Base-by-base conservation (phyloP, 2,888 invertebrate species). In the Drosophila mulleri region DNA sequence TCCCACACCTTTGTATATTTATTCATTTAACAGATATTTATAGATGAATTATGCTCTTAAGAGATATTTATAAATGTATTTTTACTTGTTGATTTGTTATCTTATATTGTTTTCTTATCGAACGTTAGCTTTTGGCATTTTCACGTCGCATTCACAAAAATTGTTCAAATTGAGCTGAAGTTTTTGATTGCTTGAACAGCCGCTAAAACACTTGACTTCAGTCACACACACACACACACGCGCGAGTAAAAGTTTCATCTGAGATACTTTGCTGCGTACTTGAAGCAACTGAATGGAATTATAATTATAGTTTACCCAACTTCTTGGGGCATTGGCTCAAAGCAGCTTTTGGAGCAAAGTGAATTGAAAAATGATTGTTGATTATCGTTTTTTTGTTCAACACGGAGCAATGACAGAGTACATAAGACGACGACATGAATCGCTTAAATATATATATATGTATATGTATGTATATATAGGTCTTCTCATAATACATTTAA, bases 161-260 rank as follows among this genome's bases (percentile, higher is more conserved):
- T 26, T 26, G 16, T 26, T 39, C 35, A 18, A 35, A 16, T 52
- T 2, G 9, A 37, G 12, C 35, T 50, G 48, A 18, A 50, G 48
- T 12, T 59, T 59, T 45, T 26, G 61, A 68, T 52, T 54, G 52
- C 20, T 41, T 61, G 50, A 35, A 52, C 69, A 67, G 56, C 57
- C 58, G 60, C 53, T 53, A 57, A 59, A 73, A 35, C 42, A 63
- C 68, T 68, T 53, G 56, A 59, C 16, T n/a, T n/a, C 16, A 26
- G 35, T 26, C 50, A 23, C 14, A 11, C 18, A 1, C 11, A 32
- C 12, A 44, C 20, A 44, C 3, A 23, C 11, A 2, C 11, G 6
- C 16, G 41, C 26, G 26, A 44, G 32, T 57, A 57, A 5, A 18
- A n/a, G 39, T 20, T 26, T 41, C 59, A 50, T 9, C 20, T 60